Percentiles rank a stretch among this genome's conserved stretches.
phyloP scores from a whole-genome alignment of 1,140 invertebrate species.

The Adoxophyes honmai region DNA sequence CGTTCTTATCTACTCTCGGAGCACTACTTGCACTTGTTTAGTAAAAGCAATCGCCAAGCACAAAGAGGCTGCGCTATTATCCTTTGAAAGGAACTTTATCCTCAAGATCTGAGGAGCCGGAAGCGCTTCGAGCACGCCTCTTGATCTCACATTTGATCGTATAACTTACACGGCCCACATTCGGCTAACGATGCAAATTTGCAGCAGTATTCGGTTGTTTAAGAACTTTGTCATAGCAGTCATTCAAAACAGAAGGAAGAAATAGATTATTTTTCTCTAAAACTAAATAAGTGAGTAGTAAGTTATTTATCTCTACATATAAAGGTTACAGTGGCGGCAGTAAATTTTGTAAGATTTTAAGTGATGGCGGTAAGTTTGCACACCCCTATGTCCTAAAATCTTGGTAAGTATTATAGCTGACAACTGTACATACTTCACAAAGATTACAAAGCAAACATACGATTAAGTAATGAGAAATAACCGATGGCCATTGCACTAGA shows the following conservation, averaged over 20 bases:
- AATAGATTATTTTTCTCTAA: not conserved
- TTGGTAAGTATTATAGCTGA: too few relatives aligned
- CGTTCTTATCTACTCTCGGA: not conserved
- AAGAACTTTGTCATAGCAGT: not conserved
- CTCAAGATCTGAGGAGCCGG: not conserved
- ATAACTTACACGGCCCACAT: not conserved
- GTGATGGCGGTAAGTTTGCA: too few relatives aligned
- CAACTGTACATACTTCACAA: too few relatives aligned
- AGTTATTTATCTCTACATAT: too few relatives aligned
- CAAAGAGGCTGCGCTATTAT: not conserved
- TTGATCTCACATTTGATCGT: conserved; percentile 6
- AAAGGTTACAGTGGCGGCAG: too few relatives aligned
- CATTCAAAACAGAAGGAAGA: not conserved
- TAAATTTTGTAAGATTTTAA: too few relatives aligned
- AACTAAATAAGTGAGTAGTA: too few relatives aligned
- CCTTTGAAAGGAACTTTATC: not conserved
- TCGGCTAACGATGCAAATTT: not conserved
- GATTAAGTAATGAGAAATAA: too few relatives aligned
- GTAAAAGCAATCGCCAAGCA: not conserved
- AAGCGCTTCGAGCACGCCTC: not conserved
- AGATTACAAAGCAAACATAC: too few relatives aligned
- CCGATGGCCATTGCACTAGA: too few relatives aligned
- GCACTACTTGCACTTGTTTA: not conserved
- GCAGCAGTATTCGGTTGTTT: not conserved
- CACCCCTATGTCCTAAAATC: too few relatives aligned